phyloP scores from a whole-genome alignment of 2,797 vertebrate species.

The Antrozous pallidus region DNA sequence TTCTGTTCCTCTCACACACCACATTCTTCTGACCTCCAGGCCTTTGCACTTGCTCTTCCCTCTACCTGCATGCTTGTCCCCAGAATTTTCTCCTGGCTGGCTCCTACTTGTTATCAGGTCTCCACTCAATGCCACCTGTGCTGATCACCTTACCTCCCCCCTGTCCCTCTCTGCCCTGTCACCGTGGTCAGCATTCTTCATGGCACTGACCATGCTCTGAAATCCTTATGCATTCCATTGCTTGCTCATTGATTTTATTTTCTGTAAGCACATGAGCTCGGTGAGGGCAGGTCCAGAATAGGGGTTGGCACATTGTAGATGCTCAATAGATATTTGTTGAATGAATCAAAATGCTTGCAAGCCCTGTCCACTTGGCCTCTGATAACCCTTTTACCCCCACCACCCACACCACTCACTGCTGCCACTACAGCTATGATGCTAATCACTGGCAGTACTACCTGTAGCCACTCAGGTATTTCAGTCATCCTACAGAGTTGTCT shows the following conservation, averaged over 20 bases:
- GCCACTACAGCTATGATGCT: background rate
- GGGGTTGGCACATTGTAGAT: background rate
- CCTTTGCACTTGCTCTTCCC: background rate
- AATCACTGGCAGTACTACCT: accelerated
- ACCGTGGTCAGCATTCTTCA: background rate
- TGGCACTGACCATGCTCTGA: background rate
- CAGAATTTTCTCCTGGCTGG: background rate
- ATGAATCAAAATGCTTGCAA: background rate
- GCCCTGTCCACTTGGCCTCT: background rate
- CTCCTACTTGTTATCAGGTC: background rate
- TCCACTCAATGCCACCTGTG: background rate
- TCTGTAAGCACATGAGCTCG: background rate
- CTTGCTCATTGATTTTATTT: background rate
- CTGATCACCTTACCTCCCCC: background rate
- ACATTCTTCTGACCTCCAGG: background rate
- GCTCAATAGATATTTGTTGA: background rate
- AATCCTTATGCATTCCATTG: too few relatives aligned
- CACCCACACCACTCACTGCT: background rate
- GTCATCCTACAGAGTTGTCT: background rate
- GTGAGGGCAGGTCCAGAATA: background rate
- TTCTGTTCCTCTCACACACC: background rate
- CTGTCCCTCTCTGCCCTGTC: background rate
- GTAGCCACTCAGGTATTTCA: background rate
- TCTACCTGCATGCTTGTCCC: background rate
- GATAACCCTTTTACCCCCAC: background rate